Base-by-base conservation (phyloP, 2,113 vertebrate genomes). In the Noctilio leporinus region DNA sequence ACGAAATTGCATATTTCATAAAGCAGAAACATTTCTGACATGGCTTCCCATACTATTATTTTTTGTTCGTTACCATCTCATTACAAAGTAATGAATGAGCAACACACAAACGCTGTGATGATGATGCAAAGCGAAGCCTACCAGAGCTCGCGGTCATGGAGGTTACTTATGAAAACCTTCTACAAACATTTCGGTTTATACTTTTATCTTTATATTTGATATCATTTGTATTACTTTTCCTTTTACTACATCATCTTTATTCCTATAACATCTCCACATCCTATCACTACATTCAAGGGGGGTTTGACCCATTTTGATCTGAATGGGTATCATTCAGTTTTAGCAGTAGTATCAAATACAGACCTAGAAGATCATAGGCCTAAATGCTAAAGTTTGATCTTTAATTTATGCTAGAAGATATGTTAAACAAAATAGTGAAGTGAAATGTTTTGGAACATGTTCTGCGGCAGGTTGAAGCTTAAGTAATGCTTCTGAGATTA, bases 121-220 rank as follows among this genome's bases (percentile, higher is more conserved):
- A 20, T 67, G 62, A 90, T n/a, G 84, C 11, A 43, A 88, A 92
- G 64, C 35, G 40, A 85, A 94, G 77, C 26, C 51, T 95, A 30
- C 59, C n/a, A 86, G 26, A 14, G 8, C 14, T 78, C 2, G 11
- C 81, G 53, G 90, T 90, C 45, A 93, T 38, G 70, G 70, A 87
- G 70, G 88, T 67, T 92, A 35, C 15, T 49, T 84, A 53, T 16
- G 14, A 40, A 95, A 85, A 86, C 33, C 40, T 55, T 82, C 40
- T 28, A 7, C 16, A 65, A 80, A 86, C 33, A 80, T 86, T 95
- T 86, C 35, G 30, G 30, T 92, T 84, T 85, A 59, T 92, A 22
- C 38, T 89, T 97, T 95, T 92, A 84, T 92, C 55, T 92, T 93
- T 64, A 57, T 96, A 95, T 96, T 49, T 76, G 33, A 77, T 69